These are phyloP conservation scores for Thryonomys swinderianus DNA, from an alignment of 2,113 vertebrate species.

Conservation along the genomic window DNA sequence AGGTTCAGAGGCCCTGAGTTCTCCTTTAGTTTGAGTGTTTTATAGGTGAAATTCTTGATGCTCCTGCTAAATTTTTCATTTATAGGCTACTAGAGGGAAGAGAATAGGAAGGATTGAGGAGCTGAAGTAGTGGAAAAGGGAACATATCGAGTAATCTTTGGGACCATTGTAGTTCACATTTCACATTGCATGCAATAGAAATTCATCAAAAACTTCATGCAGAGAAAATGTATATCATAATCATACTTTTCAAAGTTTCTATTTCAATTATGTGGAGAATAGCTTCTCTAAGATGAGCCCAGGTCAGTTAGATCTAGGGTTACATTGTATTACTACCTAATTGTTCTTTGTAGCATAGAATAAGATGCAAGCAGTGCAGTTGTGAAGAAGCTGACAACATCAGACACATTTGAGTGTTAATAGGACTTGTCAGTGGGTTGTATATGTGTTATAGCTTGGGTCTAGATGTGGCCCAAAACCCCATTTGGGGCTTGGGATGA, in stretches of 20 bases:
- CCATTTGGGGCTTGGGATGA: neutral
- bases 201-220: neutral
- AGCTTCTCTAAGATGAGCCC: neutral
- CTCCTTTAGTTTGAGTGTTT: neutral
- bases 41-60: neutral
- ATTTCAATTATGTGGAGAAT: neutral
- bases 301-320: neutral
- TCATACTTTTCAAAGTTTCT: neutral
- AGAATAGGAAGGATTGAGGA: neutral
- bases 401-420: neutral
- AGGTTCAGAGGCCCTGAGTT: neutral
- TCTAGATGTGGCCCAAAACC: neutral
- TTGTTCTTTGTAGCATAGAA: neutral
- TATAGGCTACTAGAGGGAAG: neutral
- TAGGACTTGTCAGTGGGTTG: neutral
- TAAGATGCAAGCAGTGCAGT: neutral
- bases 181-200: neutral
- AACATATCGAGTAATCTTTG: neutral
- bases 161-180: neutral
- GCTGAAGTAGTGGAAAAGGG: accelerated
- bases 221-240: neutral
- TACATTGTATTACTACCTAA: neutral
- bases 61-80: neutral
- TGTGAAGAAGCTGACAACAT: neutral
- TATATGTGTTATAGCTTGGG: neutral